A percentile compares a stretch with the other conserved stretches of the same genome.
Conservation (phyloP, 1,140 invertebrate genomes). For the Lutraria rhynchaena region DNA sequence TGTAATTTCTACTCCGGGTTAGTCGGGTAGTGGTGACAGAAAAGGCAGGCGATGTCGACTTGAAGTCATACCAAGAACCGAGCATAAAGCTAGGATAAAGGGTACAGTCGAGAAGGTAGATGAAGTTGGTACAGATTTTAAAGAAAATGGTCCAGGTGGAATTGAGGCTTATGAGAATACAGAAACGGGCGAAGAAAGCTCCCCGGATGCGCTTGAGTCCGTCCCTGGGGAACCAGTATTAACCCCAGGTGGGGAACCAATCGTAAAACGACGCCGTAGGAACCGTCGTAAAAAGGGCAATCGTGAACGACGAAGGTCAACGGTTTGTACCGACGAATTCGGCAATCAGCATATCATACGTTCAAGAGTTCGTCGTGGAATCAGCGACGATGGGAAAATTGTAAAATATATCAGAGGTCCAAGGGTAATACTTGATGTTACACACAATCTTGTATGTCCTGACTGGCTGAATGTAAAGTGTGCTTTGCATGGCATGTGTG, state of each 20-base stretch:
- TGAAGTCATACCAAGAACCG: conserved; percentile 42
- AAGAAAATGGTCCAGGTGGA: conserved; percentile 25
- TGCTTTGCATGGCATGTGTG: no score
- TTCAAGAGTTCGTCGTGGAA: neutral
- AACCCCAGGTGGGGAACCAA: conserved; percentile 3
- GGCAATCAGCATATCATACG: neutral
- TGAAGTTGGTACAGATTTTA: neutral
- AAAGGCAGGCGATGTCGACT: conserved; percentile 38
- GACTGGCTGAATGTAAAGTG: neutral
- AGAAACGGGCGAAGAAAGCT: conserved; percentile 16
- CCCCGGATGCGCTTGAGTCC: conserved; percentile 41
- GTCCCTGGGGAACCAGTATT: conserved; percentile 43
- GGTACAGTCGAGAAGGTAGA: neutral
- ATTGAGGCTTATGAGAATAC: conserved; percentile 37
- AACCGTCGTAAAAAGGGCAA: conserved; percentile 35
- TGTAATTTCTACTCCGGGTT: no score
- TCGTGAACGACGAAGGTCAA: conserved; percentile 13
- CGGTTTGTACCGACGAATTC: conserved; percentile 3
- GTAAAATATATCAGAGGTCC: conserved; percentile 12
- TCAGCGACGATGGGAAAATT: neutral
- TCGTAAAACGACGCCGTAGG: conserved; percentile 33
- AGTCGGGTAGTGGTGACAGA: conserved; percentile 26
- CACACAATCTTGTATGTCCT: neutral
- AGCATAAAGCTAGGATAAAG: conserved; percentile 43
- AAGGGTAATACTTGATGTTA: conserved; percentile 4